These are phyloP conservation scores for Myodes glareolus DNA, from an alignment of 2,113 vertebrate genomes.

Conservation along the genomic window DNA sequence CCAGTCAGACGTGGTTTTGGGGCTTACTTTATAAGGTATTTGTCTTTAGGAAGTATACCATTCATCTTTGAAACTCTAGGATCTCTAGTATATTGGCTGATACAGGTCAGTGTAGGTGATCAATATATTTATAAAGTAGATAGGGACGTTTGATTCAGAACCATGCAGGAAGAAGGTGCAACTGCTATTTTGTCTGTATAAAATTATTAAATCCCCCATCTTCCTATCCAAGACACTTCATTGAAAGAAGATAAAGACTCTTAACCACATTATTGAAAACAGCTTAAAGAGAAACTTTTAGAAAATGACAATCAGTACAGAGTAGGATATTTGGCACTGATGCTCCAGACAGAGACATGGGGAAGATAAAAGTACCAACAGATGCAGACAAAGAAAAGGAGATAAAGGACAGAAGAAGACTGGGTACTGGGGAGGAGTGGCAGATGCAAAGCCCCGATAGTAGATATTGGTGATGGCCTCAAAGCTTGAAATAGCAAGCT, in stretches of 20 bases:
- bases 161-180: neutral
- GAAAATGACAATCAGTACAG: neutral
- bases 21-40: neutral
- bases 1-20: neutral
- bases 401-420: neutral
- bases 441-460: neutral
- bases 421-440: neutral
- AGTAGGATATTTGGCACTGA: neutral
- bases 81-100: neutral
- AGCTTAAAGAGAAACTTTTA: neutral
- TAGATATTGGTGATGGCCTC: neutral
- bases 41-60: neutral
- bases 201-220: neutral
- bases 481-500: neutral
- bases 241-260: neutral
- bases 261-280: neutral
- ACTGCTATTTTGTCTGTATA: neutral
- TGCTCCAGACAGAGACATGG: neutral
- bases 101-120: neutral
- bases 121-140: constrained; percentile 1
- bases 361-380: neutral
- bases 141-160: neutral
- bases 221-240: neutral
- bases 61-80: neutral
- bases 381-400: neutral